A percentile compares a stretch with the other conserved stretches of the same genome.
phyloP scores from a whole-genome alignment of 2,113 vertebrate species.

The Acrocephalus kingi region DNA sequence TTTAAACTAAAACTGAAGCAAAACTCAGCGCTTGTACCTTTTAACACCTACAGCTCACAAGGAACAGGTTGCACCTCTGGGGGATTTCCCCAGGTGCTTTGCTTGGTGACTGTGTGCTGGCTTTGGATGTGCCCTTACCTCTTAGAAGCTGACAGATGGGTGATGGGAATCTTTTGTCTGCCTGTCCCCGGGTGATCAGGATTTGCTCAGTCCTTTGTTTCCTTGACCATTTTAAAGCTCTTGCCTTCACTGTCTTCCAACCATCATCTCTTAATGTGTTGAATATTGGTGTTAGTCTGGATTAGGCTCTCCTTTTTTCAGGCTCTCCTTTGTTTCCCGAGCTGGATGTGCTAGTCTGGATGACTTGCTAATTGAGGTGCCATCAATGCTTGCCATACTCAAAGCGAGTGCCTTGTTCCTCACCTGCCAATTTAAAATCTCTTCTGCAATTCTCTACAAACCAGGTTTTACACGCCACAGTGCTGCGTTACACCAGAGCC shows the following conservation, averaged over 20 bases:
- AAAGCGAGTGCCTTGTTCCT: not conserved
- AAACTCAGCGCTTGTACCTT: not conserved
- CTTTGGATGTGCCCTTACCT: not conserved
- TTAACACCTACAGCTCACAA: not conserved
- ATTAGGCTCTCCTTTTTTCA: not conserved
- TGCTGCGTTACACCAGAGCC: not conserved
- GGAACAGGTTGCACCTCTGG: not conserved
- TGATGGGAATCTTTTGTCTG: not conserved
- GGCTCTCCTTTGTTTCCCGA: constrained; percentile 4
- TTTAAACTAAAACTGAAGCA: not conserved
- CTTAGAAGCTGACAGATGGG: not conserved
- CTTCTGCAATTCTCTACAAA: not conserved
- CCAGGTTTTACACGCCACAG: not conserved
- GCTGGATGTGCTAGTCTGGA: not conserved
- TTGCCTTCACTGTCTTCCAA: not conserved
- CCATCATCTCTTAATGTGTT: not conserved
- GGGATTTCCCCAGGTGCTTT: not conserved
- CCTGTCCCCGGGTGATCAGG: not conserved
- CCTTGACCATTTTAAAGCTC: not conserved
- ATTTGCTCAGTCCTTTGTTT: constrained; percentile 18
- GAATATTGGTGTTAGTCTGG: not conserved
- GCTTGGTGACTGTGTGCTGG: not conserved
- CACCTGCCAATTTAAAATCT: not conserved
- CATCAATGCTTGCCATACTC: not conserved
- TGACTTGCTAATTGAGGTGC: constrained; percentile 3